phyloP scores from a whole-genome alignment of 2,888 invertebrate species.

The Caradrina kadenii region DNA sequence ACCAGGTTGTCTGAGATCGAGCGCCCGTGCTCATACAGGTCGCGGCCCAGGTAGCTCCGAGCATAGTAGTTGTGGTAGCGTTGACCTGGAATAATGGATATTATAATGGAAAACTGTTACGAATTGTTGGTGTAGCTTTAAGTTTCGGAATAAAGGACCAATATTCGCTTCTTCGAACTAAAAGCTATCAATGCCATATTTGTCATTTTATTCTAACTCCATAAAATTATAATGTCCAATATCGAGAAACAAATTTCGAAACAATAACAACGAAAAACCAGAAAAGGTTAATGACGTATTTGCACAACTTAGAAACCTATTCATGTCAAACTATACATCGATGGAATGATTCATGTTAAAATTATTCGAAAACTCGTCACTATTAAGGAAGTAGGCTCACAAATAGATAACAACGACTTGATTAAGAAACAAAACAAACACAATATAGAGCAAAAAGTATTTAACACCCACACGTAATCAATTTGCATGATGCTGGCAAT shows the following conservation, averaged over 20 bases:
- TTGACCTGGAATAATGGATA: constrained; percentile 71
- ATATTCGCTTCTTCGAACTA: not conserved
- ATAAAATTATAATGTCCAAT: constrained; percentile 1
- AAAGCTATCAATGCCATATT: not conserved
- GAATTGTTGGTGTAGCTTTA: not conserved
- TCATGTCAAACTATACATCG: constrained; percentile 20
- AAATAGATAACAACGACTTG: constrained; percentile 55
- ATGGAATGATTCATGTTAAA: constrained; percentile 30
- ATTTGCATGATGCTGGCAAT: constrained; percentile 63
- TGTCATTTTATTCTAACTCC: not conserved
- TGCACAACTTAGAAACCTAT: constrained; percentile 20
- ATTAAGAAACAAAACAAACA: constrained; percentile 57
- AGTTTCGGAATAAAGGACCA: not conserved
- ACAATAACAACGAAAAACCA: constrained; percentile 23
- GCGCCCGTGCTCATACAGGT: constrained; percentile 84
- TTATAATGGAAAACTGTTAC: not conserved
- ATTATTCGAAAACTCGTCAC: constrained; percentile 37
- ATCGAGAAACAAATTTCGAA: constrained; percentile 14
- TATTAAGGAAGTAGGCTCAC: constrained; percentile 43
- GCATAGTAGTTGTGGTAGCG: constrained; percentile 81
- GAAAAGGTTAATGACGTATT: constrained; percentile 28
- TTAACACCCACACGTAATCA: constrained; percentile 68
- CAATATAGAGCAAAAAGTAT: constrained; percentile 54
- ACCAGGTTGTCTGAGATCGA: constrained; percentile 86
- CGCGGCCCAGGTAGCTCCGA: constrained; percentile 78